Evolutionary conservation across 2,113 vertebrate genomes (phyloP).

Genomic region (Nothoprocta perdicaria): DNA sequence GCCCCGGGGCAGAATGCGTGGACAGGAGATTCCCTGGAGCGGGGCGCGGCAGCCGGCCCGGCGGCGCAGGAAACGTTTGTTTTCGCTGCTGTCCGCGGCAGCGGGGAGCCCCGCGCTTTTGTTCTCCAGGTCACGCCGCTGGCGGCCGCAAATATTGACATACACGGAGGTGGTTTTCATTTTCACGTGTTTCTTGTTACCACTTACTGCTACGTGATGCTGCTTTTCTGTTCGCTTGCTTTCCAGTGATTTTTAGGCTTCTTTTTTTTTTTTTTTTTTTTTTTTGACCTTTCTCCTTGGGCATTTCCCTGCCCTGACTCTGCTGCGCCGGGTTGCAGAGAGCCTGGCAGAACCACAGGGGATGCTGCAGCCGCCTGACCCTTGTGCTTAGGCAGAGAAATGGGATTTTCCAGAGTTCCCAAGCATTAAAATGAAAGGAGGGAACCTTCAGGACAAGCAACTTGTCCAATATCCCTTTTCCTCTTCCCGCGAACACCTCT

Average conservation of each 20-base stretch:
- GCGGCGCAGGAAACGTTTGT: conserved; percentile 66
- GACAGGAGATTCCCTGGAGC: conserved; percentile 23
- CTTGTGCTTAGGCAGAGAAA: neutral
- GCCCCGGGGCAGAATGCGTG: conserved; percentile 34
- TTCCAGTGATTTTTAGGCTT: neutral
- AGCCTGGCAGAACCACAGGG: neutral
- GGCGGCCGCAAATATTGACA: conserved; percentile 70
- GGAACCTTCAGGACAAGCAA: rapidly evolving
- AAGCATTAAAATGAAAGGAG: neutral
- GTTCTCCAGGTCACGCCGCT: conserved; percentile 59
- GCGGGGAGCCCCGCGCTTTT: conserved; percentile 59
- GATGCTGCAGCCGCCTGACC: neutral
- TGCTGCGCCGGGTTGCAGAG: neutral
- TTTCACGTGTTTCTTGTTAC: conserved; percentile 69
- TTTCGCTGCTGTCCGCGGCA: conserved; percentile 69
- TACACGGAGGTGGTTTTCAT: conserved; percentile 55
- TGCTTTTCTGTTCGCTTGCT: conserved; percentile 19
- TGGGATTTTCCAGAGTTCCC: neutral
- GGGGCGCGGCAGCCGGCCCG: conserved; percentile 1
- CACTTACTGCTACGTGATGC: conserved; percentile 15
- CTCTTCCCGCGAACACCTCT: neutral
- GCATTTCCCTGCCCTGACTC: neutral
- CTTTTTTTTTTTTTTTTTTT: neutral
- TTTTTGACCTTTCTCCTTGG: neutral
- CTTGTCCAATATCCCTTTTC: neutral